These are phyloP conservation scores for Panzeria rudis DNA, from an alignment of 2,888 invertebrate species.

Conservation along the genomic window DNA sequence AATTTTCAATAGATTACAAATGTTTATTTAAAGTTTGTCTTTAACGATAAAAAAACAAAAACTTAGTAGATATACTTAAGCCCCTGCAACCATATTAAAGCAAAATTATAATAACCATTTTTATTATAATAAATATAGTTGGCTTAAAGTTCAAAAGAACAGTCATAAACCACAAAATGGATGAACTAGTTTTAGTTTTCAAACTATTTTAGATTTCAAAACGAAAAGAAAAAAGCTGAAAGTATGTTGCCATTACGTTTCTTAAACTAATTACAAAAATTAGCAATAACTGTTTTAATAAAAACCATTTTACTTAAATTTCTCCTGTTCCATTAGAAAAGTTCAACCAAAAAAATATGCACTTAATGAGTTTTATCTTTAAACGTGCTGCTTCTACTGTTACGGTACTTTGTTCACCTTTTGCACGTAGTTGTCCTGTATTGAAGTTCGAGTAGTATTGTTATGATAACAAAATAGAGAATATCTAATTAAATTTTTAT, in stretches of 20 bases:
- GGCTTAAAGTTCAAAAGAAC: conserved; percentile 29
- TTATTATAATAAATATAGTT: conserved; percentile 24
- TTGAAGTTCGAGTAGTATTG: conserved; percentile 53
- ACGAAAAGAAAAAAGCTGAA: conserved; percentile 17
- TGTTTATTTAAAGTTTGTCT: too few relatives aligned
- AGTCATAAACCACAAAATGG: conserved; percentile 27
- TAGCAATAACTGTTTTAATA: conserved; percentile 68
- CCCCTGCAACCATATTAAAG: too few relatives aligned
- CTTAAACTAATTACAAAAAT: conserved; percentile 63
- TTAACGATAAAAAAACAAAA: too few relatives aligned
- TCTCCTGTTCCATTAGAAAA: conserved; percentile 1
- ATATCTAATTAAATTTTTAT: conserved; percentile 69
- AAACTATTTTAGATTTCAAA: conserved; percentile 32
- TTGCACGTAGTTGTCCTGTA: conserved; percentile 42
- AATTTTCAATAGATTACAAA: too few relatives aligned
- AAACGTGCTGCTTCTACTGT: conserved; percentile 55
- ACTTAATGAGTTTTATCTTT: conserved; percentile 67
- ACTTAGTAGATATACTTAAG: too few relatives aligned
- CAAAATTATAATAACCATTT: background rate
- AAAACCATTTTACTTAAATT: conserved; percentile 58
- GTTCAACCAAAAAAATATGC: conserved; percentile 25
- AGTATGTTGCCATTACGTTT: conserved; percentile 50
- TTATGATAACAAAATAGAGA: conserved; percentile 56
- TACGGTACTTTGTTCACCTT: conserved; percentile 25
- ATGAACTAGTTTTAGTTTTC: conserved; percentile 54